Base-by-base conservation (phyloP, 2,888 invertebrate species). In the Mythimna albipuncta region DNA sequence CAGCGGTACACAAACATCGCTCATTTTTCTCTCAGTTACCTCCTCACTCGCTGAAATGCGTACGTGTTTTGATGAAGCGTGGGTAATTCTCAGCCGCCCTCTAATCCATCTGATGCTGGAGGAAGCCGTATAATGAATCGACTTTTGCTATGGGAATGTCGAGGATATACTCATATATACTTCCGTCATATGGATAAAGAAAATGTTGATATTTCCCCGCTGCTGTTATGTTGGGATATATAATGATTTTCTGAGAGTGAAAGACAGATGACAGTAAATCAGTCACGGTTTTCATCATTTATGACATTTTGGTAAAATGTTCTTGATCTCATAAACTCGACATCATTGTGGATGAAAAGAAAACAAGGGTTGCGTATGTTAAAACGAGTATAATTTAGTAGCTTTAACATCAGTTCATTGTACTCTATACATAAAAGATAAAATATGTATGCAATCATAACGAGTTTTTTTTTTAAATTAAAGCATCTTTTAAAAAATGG, bases 1-100 rank as follows among this genome's bases (percentile, higher is more conserved):
- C 52, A 65, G 47, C 35, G 55, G 69, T 69, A 81, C 68, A 84
- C 84, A 84, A 84, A 81, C 82, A 84, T 83, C 69, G 67, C 67
- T 82, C 82, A 84, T 84, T 81, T 83, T 81, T 78, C 78, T 59
- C 67, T 55, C 54, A 47, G 13, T 63, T 63, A 52, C 57, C 55
- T 47, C 47, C 57, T 68, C 59, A 57, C 64, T 55, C 47, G 11
- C 61, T 62, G 66, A 57, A 55, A 64, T 26, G 47, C 44, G 69
- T 44, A 67, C 68, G 77, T 79, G 77, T 64, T 67, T 70, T 69
- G 64, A 72, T 69, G 79, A 79, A 57, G 69, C 70, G 79, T 64
- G 57, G 58, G 83, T 71, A 69, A 79, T 82, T 82, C 78, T 74
- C 44, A 38, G 52, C 26, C 62, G n/a, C 55, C 55, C 57, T 58